phyloP scores from a whole-genome alignment of 2,888 invertebrate genomes.

The Aethes cnicana region DNA sequence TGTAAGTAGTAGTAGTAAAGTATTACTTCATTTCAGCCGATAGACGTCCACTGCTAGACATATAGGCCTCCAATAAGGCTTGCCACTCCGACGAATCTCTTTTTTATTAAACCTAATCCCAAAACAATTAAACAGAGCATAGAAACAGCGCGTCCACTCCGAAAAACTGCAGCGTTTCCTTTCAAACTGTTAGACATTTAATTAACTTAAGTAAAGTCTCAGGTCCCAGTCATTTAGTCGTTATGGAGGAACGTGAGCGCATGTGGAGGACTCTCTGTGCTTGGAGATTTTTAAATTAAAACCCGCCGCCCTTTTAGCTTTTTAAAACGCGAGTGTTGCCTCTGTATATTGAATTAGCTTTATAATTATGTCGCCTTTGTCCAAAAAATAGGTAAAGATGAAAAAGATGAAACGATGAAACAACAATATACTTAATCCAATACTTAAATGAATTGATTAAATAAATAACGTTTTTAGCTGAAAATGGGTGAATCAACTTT shows the following conservation, averaged over 20 bases:
- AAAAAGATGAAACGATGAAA: too few relatives aligned
- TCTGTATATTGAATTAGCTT: background rate
- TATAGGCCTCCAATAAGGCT: too few relatives aligned
- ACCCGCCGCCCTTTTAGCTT: slow-evolving; percentile 16
- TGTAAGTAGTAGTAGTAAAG: too few relatives aligned
- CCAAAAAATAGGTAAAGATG: too few relatives aligned
- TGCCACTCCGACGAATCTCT: background rate
- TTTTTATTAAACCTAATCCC: background rate
- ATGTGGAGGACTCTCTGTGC: slow-evolving; percentile 46
- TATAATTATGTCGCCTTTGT: too few relatives aligned
- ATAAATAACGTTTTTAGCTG: too few relatives aligned
- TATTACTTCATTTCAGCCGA: too few relatives aligned
- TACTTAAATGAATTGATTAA: too few relatives aligned
- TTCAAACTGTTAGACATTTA: slow-evolving; percentile 51
- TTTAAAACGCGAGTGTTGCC: slow-evolving; percentile 13
- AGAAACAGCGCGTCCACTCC: slow-evolving; percentile 10
- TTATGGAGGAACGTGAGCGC: slow-evolving; percentile 61
- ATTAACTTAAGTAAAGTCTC: slow-evolving; percentile 57
- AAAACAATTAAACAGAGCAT: slow-evolving; percentile 1
- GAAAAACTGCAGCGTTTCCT: slow-evolving; percentile 9
- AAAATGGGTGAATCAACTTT: too few relatives aligned
- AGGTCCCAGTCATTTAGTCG: slow-evolving; percentile 49
- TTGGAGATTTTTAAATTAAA: slow-evolving; percentile 34
- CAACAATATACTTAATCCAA: too few relatives aligned
- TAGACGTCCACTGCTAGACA: too few relatives aligned